phyloP scores from a whole-genome alignment of 2,113 vertebrate species.

The Ailurus styani region DNA sequence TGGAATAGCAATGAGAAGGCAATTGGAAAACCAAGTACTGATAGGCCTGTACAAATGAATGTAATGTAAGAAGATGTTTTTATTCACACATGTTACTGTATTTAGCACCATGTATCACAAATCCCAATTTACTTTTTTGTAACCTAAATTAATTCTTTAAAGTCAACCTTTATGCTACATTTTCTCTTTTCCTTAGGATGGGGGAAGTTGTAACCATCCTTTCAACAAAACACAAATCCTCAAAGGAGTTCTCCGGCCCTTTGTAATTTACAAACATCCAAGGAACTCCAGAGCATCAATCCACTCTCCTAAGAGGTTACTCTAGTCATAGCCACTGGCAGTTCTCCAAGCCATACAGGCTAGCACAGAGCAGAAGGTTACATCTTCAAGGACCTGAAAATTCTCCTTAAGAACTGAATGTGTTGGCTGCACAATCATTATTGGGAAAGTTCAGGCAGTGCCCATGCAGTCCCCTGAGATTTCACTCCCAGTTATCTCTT shows the following conservation, averaged over 20 bases:
- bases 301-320: neutral
- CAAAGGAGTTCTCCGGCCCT: neutral
- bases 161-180: neutral
- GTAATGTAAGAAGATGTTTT: neutral
- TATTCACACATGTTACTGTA: neutral
- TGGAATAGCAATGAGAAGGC: neutral
- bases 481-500: neutral
- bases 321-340: neutral
- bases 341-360: neutral
- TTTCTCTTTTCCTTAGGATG: neutral
- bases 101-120: neutral
- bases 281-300: neutral
- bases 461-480: neutral
- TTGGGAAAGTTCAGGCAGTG: neutral
- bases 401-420: neutral
- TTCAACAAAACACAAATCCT: neutral
- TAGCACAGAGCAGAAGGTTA: neutral
- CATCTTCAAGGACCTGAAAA: neutral
- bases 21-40: neutral
- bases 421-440: neutral
- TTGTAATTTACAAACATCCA: constrained; percentile 16
- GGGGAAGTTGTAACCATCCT: neutral
- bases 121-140: neutral
- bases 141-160: constrained; percentile 32
- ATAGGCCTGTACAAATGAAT: neutral